These are phyloP conservation scores for Papilio aristodemus DNA, from an alignment of 1,140 invertebrate genomes.

Conservation along the genomic window DNA sequence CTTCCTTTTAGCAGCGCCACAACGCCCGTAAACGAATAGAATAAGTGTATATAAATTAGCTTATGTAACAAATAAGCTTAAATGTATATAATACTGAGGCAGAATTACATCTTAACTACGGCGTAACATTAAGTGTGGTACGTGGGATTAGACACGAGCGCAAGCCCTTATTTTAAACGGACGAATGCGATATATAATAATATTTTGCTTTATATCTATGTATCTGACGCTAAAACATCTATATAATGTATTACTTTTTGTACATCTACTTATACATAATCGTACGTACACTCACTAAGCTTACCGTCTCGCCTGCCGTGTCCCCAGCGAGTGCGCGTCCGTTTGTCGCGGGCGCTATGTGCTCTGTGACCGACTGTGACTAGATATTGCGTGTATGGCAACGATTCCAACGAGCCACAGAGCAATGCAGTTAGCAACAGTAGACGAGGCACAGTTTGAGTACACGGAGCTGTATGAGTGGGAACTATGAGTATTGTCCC, in stretches of 20 bases:
- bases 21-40: constrained; percentile 75
- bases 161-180: constrained; percentile 79
- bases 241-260: constrained; percentile 81
- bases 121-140: constrained; percentile 79
- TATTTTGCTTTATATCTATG: constrained; percentile 80
- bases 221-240: constrained; percentile 81
- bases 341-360: constrained; percentile 16
- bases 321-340: constrained; percentile 62
- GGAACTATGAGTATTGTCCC: constrained; percentile 73
- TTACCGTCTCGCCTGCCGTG: constrained; percentile 65
- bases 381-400: constrained; percentile 9
- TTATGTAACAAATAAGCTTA: constrained; percentile 81
- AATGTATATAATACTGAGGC: constrained; percentile 81
- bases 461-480: constrained; percentile 60
- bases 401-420: constrained; percentile 2
- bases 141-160: constrained; percentile 78
- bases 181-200: constrained; percentile 81
- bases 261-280: constrained; percentile 80
- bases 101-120: constrained; percentile 80
- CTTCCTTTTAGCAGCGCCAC: constrained; percentile 73
- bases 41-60: constrained; percentile 80
- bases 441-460: constrained; percentile 59
- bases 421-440: constrained; percentile 4
- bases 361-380: constrained; percentile 24
- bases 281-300: constrained; percentile 79